Conservation (phyloP, 2,797 vertebrate genomes). For the Chromobotia macracanthus region DNA sequence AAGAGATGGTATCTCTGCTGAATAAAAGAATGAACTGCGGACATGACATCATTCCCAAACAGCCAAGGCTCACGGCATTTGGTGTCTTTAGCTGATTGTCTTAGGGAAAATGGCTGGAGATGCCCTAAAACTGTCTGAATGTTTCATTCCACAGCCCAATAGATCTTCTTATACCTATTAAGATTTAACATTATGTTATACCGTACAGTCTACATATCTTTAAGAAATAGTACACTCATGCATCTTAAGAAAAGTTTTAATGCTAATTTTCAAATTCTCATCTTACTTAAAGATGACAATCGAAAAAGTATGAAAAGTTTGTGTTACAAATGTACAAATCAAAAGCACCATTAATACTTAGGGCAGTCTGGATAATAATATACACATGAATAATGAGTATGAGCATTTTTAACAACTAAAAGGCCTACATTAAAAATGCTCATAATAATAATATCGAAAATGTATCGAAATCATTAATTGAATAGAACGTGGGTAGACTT, state of each 20-base stretch:
- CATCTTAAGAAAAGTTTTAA: not conserved
- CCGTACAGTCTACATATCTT: not conserved
- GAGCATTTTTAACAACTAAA: too few species aligned
- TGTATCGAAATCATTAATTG: too few species aligned
- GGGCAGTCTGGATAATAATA: too few species aligned
- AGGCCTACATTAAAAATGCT: too few species aligned
- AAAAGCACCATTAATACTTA: not conserved
- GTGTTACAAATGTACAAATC: not conserved
- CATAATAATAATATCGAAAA: too few species aligned
- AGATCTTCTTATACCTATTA: slow-evolving; percentile 68
- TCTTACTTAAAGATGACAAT: slow-evolving; percentile 46
- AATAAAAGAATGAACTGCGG: slow-evolving; percentile 81
- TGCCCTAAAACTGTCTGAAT: slow-evolving; percentile 84
- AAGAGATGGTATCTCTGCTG: slow-evolving; percentile 87
- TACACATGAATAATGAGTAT: not conserved
- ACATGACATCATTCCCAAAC: slow-evolving; percentile 83
- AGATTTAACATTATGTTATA: slow-evolving; percentile 8
- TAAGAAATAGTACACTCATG: not conserved
- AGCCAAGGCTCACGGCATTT: slow-evolving; percentile 96
- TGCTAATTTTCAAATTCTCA: slow-evolving; percentile 15
- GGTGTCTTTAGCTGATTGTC: slow-evolving; percentile 82
- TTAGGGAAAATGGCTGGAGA: slow-evolving; percentile 94
- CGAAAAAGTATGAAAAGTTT: not conserved
- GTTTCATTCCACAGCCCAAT: slow-evolving; percentile 83
- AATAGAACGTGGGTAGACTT: too few species aligned